Base-by-base conservation (phyloP, 2,113 vertebrate species). In the Oceanites oceanicus region DNA sequence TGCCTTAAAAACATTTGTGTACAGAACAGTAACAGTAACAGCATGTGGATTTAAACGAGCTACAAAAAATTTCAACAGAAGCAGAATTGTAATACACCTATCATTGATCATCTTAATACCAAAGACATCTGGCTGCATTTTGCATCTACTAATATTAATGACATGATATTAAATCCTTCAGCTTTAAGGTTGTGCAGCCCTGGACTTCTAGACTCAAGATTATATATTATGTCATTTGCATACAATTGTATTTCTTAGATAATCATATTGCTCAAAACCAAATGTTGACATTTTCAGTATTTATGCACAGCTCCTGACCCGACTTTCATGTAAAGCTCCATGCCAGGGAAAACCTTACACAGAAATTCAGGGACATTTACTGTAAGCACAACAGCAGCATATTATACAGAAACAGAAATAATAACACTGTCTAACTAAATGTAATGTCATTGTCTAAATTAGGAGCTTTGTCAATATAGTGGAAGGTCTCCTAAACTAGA, bases 41-140 rank as follows among this genome's bases (percentile, higher is more conserved):
- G 84, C 89, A 88, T 91, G 62, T 90, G 87, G 67, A 96, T 95
- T 94, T 82, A 92, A 91, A 90, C n/a, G 27, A 97, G 53, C 56
- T 90, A 70, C 34, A 85, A 78, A 74, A 34, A 34, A 25, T 22
- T 23, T 83, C 74, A 85, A 79, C 44, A 85, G 62, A 95, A 79
- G 15, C n/a, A 88, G 36, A 77, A 74, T 19, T 65, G n/a, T 40
- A 90, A 88, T 61, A 56, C 19, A 87, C 5, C 18, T 61, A 34
- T 68, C 59, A 71, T 55, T 2, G 53, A 77, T 42, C 63, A 88
- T 77, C 47, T 74, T 82, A 93, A 79, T 70, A 78, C 25, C 26
- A 10, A 88, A 80, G 42, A 53, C 47, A 83, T 55, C 19, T 65
- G 67, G 38, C 50, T 91, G 42, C 45, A 53, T 82, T 92, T 87